Evolutionary conservation across 2,888 invertebrate species (phyloP), one percentile per base, ranked within the genome.

Genomic region (Eutolmus rufibarbis): DNA sequence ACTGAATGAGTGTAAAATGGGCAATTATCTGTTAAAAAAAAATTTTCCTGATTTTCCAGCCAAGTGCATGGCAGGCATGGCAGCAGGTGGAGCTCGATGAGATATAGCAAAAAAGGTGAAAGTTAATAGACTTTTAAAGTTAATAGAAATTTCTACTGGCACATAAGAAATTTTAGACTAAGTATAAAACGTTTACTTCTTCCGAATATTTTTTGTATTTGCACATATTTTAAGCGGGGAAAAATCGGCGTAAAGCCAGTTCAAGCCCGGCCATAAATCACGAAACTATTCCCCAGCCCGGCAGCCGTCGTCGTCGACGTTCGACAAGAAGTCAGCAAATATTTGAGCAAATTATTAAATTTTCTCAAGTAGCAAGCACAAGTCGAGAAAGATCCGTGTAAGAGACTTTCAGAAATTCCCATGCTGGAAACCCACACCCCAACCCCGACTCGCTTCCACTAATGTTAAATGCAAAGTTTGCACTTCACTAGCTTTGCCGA

Each of bases 291-390:
- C 74, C 74, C 66, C 28, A 14, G 23, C 66, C 28, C 31, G 16
- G 46, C 74, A 74, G 85, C 28, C 85, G 51, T 51, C 51, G 51
- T 51, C 85, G 51, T 51, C 51, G 51, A 16, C 51, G 74, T 85
- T 85, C 74, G 85, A 85, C 74, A 85, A 57, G 85, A 85, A 37
- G 66, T 74, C 85, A 37, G 74, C 85, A 85, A 85, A 85, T 85
- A 85, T 85, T 85, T 85, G 85, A 85, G 85, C 85, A 85, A 85
- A 85, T 85, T 85, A 85, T 85, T 85, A 85, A 85, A 85, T 85
- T 85, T 74, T 85, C 85, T 85, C 85, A 85, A 85, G 85, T 43
- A 85, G 46, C 85, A 74, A 74, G 85, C 85, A 85, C 74, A 74
- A 85, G 74, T 43, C 74, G 74, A 85, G 40, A 85, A 74, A 34